Base-by-base conservation (phyloP, 1,140 invertebrate genomes). In the Dufourea novaeangliae region DNA sequence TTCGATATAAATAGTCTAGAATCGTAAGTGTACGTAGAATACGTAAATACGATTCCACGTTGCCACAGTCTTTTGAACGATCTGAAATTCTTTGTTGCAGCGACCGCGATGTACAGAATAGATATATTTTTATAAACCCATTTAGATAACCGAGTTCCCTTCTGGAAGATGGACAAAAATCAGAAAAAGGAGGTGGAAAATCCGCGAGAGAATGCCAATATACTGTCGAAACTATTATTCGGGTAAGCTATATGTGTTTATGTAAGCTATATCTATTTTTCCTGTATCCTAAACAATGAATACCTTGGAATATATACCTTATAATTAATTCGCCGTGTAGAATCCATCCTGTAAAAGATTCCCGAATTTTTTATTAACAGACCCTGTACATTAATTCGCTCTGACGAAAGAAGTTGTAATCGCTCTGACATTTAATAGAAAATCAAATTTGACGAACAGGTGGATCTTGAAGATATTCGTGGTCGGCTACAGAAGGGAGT, bases 381-480 rank as follows among this genome's bases (percentile, higher is more conserved):
- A n/a, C n/a, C n/a, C n/a, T n/a, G n/a, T n/a, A n/a, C n/a, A n/a
- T n/a, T n/a, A n/a, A n/a, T n/a, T n/a, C n/a, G n/a, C 5, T 3
- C n/a, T 20, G 20, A 12, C 20, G 8, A 14, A 2, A 0, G 10
- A 22, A 0, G 29, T 34, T 37, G 3, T 20, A 20, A 46, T 22
- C 12, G 39, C 29, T 61, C 46, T 11, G 12, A 27, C 11, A 3
- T 27, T 27, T 25, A 12, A 17, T n/a, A n/a, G n/a, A n/a, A n/a
- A 8, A 39, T 39, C 14, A 22, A 25, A 12, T 76, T 20, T 7
- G n/a, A 57, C 14, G 6, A 4, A 37, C 82, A 95, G 94, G 89
- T 95, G 94, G 94, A 93, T 93, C 0, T 83, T 93, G 8, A 90
- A 92, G 29, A 92, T 94, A 59, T 95, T 95, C 88, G 89, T 89